Percentiles rank a stretch among this genome's conserved stretches.
These are phyloP conservation scores for Drosophila yooni DNA, from an alignment of 2,888 invertebrate species.

Conservation along the genomic window DNA sequence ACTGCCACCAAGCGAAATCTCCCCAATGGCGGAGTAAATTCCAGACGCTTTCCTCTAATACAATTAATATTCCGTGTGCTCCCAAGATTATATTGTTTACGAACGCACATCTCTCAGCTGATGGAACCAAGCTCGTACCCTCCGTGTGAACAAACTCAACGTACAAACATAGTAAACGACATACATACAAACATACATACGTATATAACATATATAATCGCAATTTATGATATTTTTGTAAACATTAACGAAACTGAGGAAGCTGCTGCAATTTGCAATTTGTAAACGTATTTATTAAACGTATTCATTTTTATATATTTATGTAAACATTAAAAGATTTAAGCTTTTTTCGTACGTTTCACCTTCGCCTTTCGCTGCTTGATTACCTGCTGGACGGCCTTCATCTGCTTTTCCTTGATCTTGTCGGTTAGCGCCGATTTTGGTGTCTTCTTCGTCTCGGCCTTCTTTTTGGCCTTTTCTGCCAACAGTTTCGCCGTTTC, in stretches of 20 bases:
- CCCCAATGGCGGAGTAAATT: constrained; percentile 66
- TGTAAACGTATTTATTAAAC: constrained; percentile 57
- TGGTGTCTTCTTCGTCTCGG: constrained; percentile 54
- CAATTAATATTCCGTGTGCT: constrained; percentile 23
- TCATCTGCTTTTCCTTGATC: constrained; percentile 82
- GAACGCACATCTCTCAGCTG: constrained; percentile 33
- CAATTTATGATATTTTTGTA: constrained; percentile 9
- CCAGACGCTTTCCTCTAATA: constrained; percentile 15
- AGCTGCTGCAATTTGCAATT: constrained; percentile 27
- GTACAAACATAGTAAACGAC: constrained; percentile 47
- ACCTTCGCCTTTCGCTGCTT: constrained; percentile 76
- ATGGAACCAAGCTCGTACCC: constrained; percentile 20
- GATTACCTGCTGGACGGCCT: constrained; percentile 76
- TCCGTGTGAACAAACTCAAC: constrained; percentile 54
- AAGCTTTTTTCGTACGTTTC: constrained; percentile 66
- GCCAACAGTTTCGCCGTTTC: constrained; percentile 87
- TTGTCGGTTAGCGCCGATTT: constrained; percentile 75
- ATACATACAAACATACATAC: constrained; percentile 16
- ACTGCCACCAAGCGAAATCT: constrained; percentile 66
- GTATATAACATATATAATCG: constrained; percentile 3
- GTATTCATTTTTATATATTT: constrained; percentile 57
- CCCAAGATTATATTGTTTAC: constrained; percentile 16
- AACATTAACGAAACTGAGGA: constrained; percentile 25
- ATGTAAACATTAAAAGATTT: constrained; percentile 57
- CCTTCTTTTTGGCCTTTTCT: constrained; percentile 71